Base-by-base conservation (phyloP, 2,888 invertebrate species). In the Hirtodrosophila histrioides region DNA sequence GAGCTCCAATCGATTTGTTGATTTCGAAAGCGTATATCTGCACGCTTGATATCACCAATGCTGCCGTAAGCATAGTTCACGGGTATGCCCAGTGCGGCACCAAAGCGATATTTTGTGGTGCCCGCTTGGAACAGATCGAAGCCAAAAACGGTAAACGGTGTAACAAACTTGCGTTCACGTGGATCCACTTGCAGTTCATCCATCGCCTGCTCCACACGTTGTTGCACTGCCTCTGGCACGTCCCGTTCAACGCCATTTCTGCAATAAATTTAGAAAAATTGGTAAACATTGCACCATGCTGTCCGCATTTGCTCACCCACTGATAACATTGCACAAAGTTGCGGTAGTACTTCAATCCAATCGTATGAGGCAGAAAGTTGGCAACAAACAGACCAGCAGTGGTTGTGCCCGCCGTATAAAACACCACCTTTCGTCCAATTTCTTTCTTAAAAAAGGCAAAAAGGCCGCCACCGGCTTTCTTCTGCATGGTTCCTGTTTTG, bases 41-140 rank as follows among this genome's bases (percentile, higher is more conserved):
- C 89, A 62, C 92, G 93, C 70, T 95, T 93, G 39, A 96, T 90
- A 57, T 94, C 93, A 1, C 91, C 90, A 11, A 91, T 67, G 12
- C 92, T 92, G 50, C 92, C 92, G 86, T 95, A 96, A 0, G 91
- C 91, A 89, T 95, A 97, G 89, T 95, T 95, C 0, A 93, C 92
- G 11, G 97, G 97, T 43, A 97, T 92, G 4, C 97, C 97, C 70
- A 97, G 89, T 37, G 94, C 91, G 12, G 93, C 94, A 10, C 97
- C 97, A 91, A 90, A 94, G 51, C 90, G 92, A 44, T 92, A 93
- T 73, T 92, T 92, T 4, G 92, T 91, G 58, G 93, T 93, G 23
- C 94, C 97, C 40, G 94, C 94, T 91, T 94, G 93, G 86, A 94
- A 94, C 33, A 95, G 88, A 89, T 97, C 95, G 90, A 95, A 95